Evolutionary conservation across 2,797 vertebrate species (phyloP).

Genomic region (Gadopsis bispinosus): DNA sequence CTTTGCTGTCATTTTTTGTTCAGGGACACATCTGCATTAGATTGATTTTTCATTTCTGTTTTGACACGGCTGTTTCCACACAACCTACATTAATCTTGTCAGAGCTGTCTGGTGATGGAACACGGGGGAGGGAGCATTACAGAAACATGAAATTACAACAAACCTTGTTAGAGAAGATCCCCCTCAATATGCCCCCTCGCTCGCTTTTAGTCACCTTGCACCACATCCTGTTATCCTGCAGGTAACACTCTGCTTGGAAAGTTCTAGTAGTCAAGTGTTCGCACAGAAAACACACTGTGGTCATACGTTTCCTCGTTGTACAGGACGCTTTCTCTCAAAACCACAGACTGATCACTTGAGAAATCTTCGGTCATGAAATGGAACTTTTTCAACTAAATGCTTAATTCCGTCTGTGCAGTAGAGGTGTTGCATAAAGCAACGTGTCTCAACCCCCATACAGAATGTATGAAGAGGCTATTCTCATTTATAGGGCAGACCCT

Average conservation of each 20-base stretch:
- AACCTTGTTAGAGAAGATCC: conserved; percentile 42
- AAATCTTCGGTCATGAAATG: not conserved
- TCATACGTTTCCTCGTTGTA: not conserved
- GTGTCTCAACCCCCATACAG: conserved; percentile 13
- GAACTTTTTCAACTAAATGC: too few relatives aligned
- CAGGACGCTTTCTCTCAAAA: conserved; percentile 9
- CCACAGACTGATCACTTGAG: conserved; percentile 16
- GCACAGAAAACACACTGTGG: conserved; percentile 3
- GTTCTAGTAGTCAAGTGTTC: conserved; percentile 13
- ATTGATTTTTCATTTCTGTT: not conserved
- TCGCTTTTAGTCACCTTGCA: conserved; percentile 48
- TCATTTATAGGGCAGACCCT: conserved; percentile 29
- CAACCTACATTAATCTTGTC: conserved; percentile 18
- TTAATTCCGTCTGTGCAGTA: not conserved
- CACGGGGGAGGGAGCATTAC: not conserved
- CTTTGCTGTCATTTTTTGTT: not conserved
- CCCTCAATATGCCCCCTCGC: conserved; percentile 16
- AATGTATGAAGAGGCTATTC: conserved; percentile 10
- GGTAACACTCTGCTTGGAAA: conserved; percentile 52
- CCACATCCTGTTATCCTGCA: conserved; percentile 73
- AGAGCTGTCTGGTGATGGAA: conserved; percentile 26
- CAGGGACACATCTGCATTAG: conserved; percentile 24
- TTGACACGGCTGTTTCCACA: not conserved
- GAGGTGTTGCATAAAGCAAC: conserved; percentile 18
- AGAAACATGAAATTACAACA: conserved; percentile 40